Base-by-base conservation (phyloP, 2,797 vertebrate genomes). In the Mallotus villosus region DNA sequence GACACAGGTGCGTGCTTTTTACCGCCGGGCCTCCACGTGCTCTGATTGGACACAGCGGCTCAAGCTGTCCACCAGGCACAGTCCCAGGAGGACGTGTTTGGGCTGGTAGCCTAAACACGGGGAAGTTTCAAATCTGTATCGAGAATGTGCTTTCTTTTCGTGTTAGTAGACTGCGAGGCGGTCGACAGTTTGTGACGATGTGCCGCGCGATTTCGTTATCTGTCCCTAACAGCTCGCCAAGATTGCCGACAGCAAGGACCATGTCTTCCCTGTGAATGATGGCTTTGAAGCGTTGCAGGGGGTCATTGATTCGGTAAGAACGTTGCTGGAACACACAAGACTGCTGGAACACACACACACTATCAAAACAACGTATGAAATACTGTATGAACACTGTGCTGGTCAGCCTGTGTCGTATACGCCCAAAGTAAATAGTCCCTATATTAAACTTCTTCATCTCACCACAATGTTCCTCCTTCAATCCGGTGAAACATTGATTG, bases 181-280 rank as follows among this genome's bases (percentile, higher is more conserved):
- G 19, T 59, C 29, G n/a, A 41, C 3, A 34, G 3, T 29, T 29
- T 29, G 32, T 34, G 32, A 34, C 7, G 32, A 8, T 34, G 2
- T 6, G 32, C 32, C 32, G 0, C 32, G 1, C 3, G 8, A 34
- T 34, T 34, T 46, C 53, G 59, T 27, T 74, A 9, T 71, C 22
- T 27, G 6, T 81, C 32, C 58, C 78, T 29, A 81, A 37, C 57
- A 99, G 98, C 91, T 99, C 93, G 97, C 98, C 58, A 94, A 96
- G 60, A 98, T 99, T 17, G 97, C 98, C 2, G 98, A 99, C 86
- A 97, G 97, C 79, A 98, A 94, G 81, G 97, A 98, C 63, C 97
- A 99, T 0, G 97, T 99, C 75, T 99, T 99, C 85, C 98, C 98
- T 0, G 98, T 99, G 21, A 99, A 96, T 7, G 97, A 96, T 1